A percentile compares a stretch with the other conserved stretches of the same genome.
Evolutionary conservation across 30 jellyfish, hydroid and myxozoan genomes (phyloP).

Genomic region (Chironex yamaguchii): DNA sequence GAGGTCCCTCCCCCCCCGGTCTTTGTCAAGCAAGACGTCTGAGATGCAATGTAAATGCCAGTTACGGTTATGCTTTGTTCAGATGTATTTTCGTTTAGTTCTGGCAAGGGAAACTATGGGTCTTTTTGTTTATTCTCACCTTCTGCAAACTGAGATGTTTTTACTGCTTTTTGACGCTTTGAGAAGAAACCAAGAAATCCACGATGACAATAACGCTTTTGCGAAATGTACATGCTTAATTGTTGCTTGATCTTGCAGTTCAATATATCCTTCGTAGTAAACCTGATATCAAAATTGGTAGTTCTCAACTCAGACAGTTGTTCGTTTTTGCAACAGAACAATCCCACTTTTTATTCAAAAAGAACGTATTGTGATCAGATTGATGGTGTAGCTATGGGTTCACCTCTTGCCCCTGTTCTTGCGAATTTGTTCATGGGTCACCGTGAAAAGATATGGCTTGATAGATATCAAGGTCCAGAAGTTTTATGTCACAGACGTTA

Average conservation of each 20-base stretch:
- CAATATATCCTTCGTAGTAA: background rate
- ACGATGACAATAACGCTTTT: too few species aligned
- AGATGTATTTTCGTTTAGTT: too few species aligned
- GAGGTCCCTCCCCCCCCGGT: too few species aligned
- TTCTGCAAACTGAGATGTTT: too few species aligned
- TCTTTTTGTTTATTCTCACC: too few species aligned
- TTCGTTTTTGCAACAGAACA: conserved; percentile 9
- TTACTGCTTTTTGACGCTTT: too few species aligned
- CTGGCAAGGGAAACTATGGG: too few species aligned
- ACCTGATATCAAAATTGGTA: background rate
- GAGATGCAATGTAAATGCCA: too few species aligned
- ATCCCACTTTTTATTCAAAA: conserved; percentile 1
- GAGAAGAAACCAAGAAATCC: too few species aligned
- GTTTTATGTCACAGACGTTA: background rate
- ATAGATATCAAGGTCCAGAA: background rate
- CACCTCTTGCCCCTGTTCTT: conserved; percentile 71
- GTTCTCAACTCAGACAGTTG: background rate
- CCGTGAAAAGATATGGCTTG: conserved; percentile 10
- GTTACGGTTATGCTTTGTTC: too few species aligned
- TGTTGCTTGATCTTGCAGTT: conserved; percentile 9
- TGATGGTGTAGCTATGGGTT: conserved; percentile 56
- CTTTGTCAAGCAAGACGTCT: too few species aligned
- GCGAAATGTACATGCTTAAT: too few species aligned
- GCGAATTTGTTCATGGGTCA: conserved; percentile 28
- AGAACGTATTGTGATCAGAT: background rate